Base-by-base conservation (phyloP, 2,888 invertebrate genomes). In the Hypselothyrea guttata region DNA sequence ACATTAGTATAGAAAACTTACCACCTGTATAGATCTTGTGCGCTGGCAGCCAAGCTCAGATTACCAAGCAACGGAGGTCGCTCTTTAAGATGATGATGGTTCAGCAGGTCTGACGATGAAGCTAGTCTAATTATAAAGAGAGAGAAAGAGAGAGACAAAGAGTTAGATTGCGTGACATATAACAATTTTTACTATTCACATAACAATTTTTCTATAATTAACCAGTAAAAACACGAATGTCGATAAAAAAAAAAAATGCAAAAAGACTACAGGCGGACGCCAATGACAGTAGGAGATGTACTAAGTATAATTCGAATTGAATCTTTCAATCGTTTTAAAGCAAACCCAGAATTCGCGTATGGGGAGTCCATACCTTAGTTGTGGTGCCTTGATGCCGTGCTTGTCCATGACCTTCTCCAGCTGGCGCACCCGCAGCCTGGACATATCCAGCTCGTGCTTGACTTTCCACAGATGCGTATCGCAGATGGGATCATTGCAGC, bases 381-480 rank as follows among this genome's bases (percentile, higher is more conserved):
- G 94, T 69, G 94, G 94, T 68, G 95, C 94, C 86, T 94, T 94
- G 87, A 96, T 93, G 75, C 96, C 96, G 89, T 95, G 94, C 61
- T 93, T 93, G 89, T 95, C 95, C 90, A 97, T 92, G 87, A 95
- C 94, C 88, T 95, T 95, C 86, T 97, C 96, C 84, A 98, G 91
- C 89, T 97, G 96, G 59, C 95, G 93, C 79, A 97, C 95, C 84
- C 96, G 93, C 83, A 96, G 92, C 77, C 94, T 92, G 0, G 97
- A 96, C 90, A 97, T 93, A 89, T 97, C 97, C 77, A 98, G 92
- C 88, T 98, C 97, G 88, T 97, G 95, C 81, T 95, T 94, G 41
- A 96, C 96, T 87, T 97, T 96, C 97, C 97, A 97, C 69, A 97
- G 91, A 90, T 93, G 96, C 84, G 93, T 94, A 91, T 92, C 96